These are phyloP conservation scores for Drosophila diplacantha DNA, from an alignment of 2,888 invertebrate species.

Conservation along the genomic window DNA sequence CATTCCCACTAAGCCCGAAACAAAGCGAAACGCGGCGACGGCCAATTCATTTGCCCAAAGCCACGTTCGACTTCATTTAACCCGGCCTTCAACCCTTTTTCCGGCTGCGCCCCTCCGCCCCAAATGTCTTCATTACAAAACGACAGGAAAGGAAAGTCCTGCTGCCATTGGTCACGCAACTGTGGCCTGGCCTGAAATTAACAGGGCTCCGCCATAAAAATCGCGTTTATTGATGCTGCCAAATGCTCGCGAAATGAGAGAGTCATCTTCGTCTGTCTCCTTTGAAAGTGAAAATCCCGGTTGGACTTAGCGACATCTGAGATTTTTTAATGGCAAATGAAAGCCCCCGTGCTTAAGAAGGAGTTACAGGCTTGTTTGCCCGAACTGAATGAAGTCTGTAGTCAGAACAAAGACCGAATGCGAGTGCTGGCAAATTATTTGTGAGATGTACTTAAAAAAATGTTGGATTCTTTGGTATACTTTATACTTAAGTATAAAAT, in stretches of 20 bases:
- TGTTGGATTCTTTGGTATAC: not conserved
- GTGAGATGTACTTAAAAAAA: not conserved
- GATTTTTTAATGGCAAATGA: conserved; percentile 31
- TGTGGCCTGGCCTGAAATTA: conserved; percentile 64
- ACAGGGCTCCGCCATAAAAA: conserved; percentile 67
- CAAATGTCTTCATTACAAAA: conserved; percentile 64
- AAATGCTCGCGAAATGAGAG: conserved; percentile 57
- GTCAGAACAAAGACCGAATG: not conserved
- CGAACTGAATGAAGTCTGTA: not conserved
- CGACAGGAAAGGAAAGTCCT: conserved; percentile 46
- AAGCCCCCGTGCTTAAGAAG: conserved; percentile 21
- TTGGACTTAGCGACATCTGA: conserved; percentile 48
- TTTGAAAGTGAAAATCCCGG: conserved; percentile 38
- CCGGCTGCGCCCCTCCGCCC: conserved; percentile 18
- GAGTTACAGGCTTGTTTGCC: conserved; percentile 8
- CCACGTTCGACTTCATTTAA: conserved; percentile 76
- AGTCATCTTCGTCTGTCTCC: conserved; percentile 38
- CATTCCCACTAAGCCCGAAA: conserved; percentile 57
- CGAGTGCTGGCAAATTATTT: conserved; percentile 1
- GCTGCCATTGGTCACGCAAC: conserved; percentile 65
- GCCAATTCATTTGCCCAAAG: conserved; percentile 66
- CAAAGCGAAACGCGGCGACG: conserved; percentile 45
- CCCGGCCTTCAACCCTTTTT: conserved; percentile 62
- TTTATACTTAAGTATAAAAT: not conserved
- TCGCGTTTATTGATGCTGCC: conserved; percentile 69